A percentile compares a stretch with the other conserved stretches of the same genome.
phyloP scores from a whole-genome alignment of 1,140 invertebrate species.

The Polyergus mexicanus region DNA sequence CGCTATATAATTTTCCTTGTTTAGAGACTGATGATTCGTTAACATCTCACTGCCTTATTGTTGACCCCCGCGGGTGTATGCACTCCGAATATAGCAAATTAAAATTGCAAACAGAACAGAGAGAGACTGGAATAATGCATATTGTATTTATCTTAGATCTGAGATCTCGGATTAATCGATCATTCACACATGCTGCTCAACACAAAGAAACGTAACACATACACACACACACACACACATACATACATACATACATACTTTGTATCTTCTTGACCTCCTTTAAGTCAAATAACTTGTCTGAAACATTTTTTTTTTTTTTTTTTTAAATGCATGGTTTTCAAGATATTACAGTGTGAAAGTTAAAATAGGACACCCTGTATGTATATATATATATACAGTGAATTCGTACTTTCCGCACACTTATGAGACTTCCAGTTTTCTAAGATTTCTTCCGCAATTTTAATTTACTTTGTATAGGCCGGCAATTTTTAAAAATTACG shows the following conservation, averaged over 20 bases:
- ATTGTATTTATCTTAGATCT: constrained; percentile 46
- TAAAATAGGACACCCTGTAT: no score
- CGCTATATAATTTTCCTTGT: constrained; percentile 45
- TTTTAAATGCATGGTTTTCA: no score
- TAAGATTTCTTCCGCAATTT: constrained; percentile 35
- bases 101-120: constrained; percentile 23
- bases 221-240: no score
- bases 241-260: no score
- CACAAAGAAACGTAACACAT: neutral
- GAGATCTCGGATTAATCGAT: constrained; percentile 37
- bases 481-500: constrained; percentile 53
- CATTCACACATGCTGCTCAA: constrained; percentile 1
- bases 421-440: constrained; percentile 42
- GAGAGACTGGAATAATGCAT: constrained; percentile 23
- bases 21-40: constrained; percentile 62
- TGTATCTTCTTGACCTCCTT: no score
- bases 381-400: neutral
- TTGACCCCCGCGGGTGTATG: constrained; percentile 58
- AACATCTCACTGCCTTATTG: constrained; percentile 74
- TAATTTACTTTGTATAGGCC: constrained; percentile 56
- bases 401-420: neutral
- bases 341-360: no score
- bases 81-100: constrained; percentile 27
- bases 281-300: no score
- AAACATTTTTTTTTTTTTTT: no score